A percentile compares a stretch with the other conserved stretches of the same genome.
phyloP scores from a whole-genome alignment of 2,888 invertebrate genomes.

The Loripinus fragilis region DNA sequence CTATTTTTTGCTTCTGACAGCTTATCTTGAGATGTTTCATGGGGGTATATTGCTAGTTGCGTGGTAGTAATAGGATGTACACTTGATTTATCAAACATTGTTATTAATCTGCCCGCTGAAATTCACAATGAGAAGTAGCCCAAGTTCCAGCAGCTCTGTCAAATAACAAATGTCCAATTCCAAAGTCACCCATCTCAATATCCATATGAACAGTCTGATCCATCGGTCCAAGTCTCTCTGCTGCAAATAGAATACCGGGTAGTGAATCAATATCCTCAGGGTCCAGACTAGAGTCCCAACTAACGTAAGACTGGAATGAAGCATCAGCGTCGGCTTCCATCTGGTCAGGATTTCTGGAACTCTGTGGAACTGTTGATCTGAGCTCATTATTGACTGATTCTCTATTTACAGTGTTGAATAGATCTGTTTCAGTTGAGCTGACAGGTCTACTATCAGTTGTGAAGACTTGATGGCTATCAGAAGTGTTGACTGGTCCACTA shows the following conservation, averaged over 20 bases:
- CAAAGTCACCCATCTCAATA: constrained; percentile 61
- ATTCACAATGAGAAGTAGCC: constrained; percentile 51
- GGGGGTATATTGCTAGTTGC: no score
- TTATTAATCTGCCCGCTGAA: constrained; percentile 41
- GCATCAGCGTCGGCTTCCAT: neutral
- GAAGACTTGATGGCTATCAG: neutral
- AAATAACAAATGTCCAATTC: constrained; percentile 58
- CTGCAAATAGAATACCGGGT: constrained; percentile 54
- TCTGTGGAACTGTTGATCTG: neutral
- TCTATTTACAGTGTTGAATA: neutral
- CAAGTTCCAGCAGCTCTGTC: constrained; percentile 56
- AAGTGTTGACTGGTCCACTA: neutral
- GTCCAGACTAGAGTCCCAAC: constrained; percentile 34
- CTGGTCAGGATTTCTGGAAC: neutral
- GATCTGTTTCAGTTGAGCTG: neutral
- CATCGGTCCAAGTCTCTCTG: constrained; percentile 46
- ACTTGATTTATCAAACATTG: no score
- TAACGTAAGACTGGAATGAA: neutral
- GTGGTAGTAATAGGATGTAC: no score
- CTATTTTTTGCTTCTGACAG: no score
- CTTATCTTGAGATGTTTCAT: no score
- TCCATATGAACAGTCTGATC: constrained; percentile 55
- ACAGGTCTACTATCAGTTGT: neutral
- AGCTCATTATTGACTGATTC: neutral
- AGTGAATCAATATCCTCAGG: constrained; percentile 41